Evolutionary conservation across 2,888 invertebrate species (phyloP), one percentile per base, ranked within the genome.

Genomic region (Caenorhabditis imperialis): DNA sequence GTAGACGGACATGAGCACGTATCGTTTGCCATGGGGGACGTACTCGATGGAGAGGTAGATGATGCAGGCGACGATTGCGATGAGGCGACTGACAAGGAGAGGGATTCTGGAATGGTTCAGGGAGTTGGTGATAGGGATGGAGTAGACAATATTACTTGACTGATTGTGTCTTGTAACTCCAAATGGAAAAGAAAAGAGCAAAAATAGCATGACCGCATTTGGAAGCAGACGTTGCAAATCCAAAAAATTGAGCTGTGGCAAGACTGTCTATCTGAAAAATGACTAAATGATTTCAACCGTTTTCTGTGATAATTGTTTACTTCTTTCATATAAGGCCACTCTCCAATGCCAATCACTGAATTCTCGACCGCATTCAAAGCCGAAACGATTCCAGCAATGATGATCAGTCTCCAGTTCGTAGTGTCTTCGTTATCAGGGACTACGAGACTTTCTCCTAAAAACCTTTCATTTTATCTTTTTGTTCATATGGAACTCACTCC

Each of bases 161-260:
- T 35, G 71, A 73, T 30, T 75, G 72, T n/a, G 70, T 51, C 72
- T 65, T 77, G 42, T 79, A 78, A 45, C 74, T 72, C 81, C 79
- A 81, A 20, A 72, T 60, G 8, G 81, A 77, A 53, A 82, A 82
- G 35, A 79, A 60, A 3, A 82, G 50, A 2, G 81, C 77, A 23
- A 78, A 79, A 2, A 82, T 23, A 8, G 82, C 82, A 61, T 82
- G 82, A 8, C 67, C 79, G 42, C 57, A 61, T 53, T 79, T 78
- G n/a, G 78, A 77, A 12, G 77, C 62, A 6, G 82, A 80, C 16
- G 77, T 72, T 27, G 77, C 79, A 12, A 75, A 50, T 8, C 79
- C 82, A 51, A 82, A 82, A 60, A 82, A 82, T 42, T 70, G 70
- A 1, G 79, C 71, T 10, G 77, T 77, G 10, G 82, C 76, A 18